Percentiles rank a stretch among this genome's conserved stretches.
Evolutionary conservation across 2,797 vertebrate species (phyloP).

Genomic region (Gambusia yucatana): DNA sequence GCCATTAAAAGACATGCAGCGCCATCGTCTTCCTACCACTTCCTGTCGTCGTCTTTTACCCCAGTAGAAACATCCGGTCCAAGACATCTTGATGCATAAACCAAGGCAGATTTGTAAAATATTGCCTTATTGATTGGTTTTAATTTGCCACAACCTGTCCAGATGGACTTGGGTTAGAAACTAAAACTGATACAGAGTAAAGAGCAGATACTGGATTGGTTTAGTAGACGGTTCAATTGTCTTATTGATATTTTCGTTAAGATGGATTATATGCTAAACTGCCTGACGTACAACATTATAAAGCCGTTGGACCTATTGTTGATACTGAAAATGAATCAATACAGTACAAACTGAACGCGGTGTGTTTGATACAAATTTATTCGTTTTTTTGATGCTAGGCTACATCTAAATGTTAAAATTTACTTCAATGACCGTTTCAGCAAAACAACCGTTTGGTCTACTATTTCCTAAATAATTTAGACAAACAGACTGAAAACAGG

Average conservation of each 20-base stretch:
- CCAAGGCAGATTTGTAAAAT: neutral
- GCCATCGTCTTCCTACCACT: too few species aligned
- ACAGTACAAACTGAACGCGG: neutral
- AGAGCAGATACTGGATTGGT: neutral
- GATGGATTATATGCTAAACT: neutral
- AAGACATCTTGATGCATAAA: neutral
- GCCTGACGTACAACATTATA: neutral
- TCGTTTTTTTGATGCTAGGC: neutral
- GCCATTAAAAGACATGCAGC: too few species aligned
- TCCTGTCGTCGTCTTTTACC: too few species aligned
- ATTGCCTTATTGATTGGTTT: neutral
- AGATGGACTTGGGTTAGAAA: neutral
- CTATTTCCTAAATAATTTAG: neutral
- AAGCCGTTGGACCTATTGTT: neutral
- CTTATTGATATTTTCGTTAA: neutral
- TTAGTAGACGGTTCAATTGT: neutral
- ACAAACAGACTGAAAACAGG: neutral
- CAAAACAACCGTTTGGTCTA: neutral
- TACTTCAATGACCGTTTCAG: neutral
- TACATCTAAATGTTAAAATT: neutral
- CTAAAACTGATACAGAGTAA: neutral
- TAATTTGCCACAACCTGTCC: neutral
- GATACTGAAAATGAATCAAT: neutral
- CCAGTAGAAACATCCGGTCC: too few species aligned
- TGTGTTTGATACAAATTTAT: neutral